Percentiles rank a stretch among this genome's conserved stretches.
Conservation (phyloP, 1,140 invertebrate genomes). For the Aphelinus certus region DNA sequence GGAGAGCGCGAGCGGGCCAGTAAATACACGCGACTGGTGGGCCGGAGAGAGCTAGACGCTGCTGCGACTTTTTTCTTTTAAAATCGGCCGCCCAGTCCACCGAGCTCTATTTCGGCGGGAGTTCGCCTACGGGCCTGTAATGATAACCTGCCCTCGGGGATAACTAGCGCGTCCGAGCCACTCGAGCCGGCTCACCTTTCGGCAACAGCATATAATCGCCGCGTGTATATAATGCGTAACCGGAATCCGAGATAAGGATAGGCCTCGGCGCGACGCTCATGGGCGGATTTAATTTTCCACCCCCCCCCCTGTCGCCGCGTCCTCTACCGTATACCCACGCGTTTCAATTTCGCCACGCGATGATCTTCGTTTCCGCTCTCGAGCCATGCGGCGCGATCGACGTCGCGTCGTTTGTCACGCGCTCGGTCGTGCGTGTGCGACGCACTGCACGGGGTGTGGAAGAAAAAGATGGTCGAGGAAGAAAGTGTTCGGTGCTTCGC, state of each 20-base stretch:
- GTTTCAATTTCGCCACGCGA: too few species aligned
- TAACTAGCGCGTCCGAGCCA: slow-evolving; percentile 22
- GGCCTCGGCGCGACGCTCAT: too few species aligned
- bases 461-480: slow-evolving; percentile 33
- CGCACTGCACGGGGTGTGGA: background rate
- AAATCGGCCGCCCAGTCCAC: too few species aligned
- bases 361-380: too few species aligned
- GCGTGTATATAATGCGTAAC: background rate
- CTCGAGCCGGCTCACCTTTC: background rate
- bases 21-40: background rate
- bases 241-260: too few species aligned
- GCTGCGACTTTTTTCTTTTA: too few species aligned
- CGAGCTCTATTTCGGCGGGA: slow-evolving; percentile 19
- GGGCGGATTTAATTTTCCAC: too few species aligned
- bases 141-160: slow-evolving; percentile 30
- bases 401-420: background rate
- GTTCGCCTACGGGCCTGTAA: background rate
- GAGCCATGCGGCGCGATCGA: too few species aligned
- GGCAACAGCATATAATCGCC: background rate
- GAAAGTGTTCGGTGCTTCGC: slow-evolving; percentile 31
- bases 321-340: too few species aligned
- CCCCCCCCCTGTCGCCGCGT: too few species aligned
- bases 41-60: too few species aligned
- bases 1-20: background rate
- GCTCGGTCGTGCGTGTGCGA: background rate